Conservation (phyloP, 2,113 vertebrate genomes). For the Hypocryptadius cinnamomeus region DNA sequence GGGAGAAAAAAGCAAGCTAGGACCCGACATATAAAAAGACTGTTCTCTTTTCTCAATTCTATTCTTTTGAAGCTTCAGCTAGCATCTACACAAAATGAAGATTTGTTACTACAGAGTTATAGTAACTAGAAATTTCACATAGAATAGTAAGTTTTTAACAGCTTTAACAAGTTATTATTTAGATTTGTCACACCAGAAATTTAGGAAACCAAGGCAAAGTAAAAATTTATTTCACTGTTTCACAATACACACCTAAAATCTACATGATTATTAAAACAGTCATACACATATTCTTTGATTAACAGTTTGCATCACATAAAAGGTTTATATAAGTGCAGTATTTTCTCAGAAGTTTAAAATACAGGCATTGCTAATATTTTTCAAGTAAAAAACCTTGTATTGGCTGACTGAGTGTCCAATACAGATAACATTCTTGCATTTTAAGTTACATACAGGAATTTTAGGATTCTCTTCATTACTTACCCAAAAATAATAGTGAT, state of each 20-base stretch:
- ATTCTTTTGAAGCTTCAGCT: background rate
- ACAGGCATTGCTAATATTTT: constrained; percentile 48
- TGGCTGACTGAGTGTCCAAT: constrained; percentile 27
- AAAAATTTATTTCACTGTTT: constrained; percentile 53
- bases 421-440: constrained; percentile 27
- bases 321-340: constrained; percentile 39
- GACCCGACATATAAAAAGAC: background rate
- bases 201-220: constrained; percentile 17
- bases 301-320: constrained; percentile 59
- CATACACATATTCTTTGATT: constrained; percentile 68
- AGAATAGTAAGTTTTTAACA: background rate
- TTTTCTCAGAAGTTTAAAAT: constrained; percentile 69
- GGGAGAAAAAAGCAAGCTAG: background rate
- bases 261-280: constrained; percentile 66
- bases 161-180: background rate
- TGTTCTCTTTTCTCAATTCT: background rate
- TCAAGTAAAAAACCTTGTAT: constrained; percentile 23
- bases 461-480: constrained; percentile 63
- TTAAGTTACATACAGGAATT: constrained; percentile 48
- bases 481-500: constrained; percentile 23
- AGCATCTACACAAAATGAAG: background rate
- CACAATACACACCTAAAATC: constrained; percentile 55
- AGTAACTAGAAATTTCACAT: background rate
- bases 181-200: background rate
- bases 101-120: background rate